Conservation (phyloP, 2,797 vertebrate species). For the Notamacropus eugenii region DNA sequence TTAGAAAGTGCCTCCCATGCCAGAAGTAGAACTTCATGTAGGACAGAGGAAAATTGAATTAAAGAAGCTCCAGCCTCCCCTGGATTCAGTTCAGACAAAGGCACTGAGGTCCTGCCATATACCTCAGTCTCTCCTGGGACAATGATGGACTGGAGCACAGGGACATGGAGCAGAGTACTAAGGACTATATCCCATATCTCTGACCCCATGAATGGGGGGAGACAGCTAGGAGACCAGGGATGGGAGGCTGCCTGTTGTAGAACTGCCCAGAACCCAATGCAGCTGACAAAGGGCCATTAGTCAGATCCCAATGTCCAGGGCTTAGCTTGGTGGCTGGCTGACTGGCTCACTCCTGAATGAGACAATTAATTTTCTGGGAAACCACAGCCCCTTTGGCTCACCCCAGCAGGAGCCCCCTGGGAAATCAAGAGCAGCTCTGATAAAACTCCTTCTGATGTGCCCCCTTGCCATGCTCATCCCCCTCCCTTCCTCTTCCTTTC, state of each 20-base stretch:
- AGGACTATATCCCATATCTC: background rate
- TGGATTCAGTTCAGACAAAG: background rate
- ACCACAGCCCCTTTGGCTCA: background rate
- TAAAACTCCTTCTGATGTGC: slow-evolving; percentile 24
- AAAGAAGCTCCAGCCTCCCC: background rate
- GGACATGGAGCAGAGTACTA: background rate
- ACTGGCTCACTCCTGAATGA: background rate
- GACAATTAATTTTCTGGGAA: background rate
- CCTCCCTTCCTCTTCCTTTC: background rate
- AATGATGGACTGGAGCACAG: background rate
- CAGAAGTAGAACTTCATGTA: background rate
- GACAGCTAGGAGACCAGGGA: background rate
- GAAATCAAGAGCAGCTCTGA: slow-evolving; percentile 32
- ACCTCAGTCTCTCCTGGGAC: background rate
- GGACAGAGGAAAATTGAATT: background rate
- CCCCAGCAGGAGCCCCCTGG: slow-evolving; percentile 21
- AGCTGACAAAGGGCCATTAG: background rate
- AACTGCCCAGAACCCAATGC: background rate
- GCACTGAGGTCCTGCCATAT: background rate
- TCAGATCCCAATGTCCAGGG: background rate
- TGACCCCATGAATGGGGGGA: background rate
- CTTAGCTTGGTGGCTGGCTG: background rate
- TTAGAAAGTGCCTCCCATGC: background rate
- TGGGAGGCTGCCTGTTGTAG: background rate
- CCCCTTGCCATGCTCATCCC: background rate